These are phyloP conservation scores for Mionectes macconnelli DNA, from an alignment of 2,113 vertebrate species.

Conservation along the genomic window DNA sequence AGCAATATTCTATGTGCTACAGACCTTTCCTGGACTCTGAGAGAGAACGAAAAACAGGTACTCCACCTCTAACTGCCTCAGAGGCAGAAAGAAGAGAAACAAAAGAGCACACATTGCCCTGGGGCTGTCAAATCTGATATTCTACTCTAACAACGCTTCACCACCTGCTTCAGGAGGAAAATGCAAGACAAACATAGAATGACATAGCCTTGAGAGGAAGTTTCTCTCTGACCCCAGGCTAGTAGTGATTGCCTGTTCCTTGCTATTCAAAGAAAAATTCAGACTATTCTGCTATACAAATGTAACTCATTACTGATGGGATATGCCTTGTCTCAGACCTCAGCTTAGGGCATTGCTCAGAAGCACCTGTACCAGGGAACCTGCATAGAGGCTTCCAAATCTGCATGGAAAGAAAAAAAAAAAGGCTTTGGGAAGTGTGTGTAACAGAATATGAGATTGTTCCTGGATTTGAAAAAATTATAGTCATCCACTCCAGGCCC, in stretches of 20 bases:
- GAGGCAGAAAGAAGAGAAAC: neutral
- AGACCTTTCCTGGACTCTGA: neutral
- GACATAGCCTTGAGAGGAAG: neutral
- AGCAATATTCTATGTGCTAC: neutral
- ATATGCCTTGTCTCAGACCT: neutral
- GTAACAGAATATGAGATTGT: neutral
- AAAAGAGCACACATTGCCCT: neutral
- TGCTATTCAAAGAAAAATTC: neutral
- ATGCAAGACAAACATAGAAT: neutral
- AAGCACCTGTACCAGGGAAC: neutral
- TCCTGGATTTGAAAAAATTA: neutral
- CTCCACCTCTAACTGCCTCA: neutral
- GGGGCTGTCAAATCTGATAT: neutral
- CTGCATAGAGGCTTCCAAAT: neutral
- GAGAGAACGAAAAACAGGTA: neutral
- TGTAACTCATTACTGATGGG: neutral
- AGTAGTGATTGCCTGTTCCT: neutral
- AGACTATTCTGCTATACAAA: neutral
- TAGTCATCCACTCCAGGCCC: neutral
- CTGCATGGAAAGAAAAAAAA: neutral
- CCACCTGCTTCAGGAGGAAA: neutral
- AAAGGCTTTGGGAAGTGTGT: neutral
- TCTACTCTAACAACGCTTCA: neutral
- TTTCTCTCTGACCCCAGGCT: neutral
- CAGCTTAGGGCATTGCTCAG: neutral